Conservation (phyloP, 1,140 invertebrate genomes). For the Diorhabda elongata region DNA sequence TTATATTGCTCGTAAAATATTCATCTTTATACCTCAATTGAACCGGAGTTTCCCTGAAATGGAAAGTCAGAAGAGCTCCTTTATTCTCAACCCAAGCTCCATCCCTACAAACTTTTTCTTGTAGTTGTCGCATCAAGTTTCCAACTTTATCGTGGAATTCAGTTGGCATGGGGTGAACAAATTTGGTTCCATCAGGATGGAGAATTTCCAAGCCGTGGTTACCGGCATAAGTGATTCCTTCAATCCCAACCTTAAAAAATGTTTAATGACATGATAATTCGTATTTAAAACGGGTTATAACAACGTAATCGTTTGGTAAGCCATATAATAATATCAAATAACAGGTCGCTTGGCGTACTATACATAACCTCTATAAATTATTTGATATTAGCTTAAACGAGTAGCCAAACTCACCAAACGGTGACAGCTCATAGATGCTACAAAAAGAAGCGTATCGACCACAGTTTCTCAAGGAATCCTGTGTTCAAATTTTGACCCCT, state of each 20-base stretch:
- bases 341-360: no score
- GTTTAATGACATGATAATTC: no score
- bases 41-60: conserved; percentile 77
- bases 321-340: no score
- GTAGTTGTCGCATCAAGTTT: conserved; percentile 70
- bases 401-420: no score
- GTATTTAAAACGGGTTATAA: no score
- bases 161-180: conserved; percentile 84
- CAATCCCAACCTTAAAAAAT: conserved; percentile 66
- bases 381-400: no score
- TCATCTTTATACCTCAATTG: conserved; percentile 49
- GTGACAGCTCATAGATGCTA: no score
- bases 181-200: conserved; percentile 85
- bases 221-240: conserved; percentile 85
- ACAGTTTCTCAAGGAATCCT: no score
- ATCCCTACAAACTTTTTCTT: conserved; percentile 75
- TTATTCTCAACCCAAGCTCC: conserved; percentile 93
- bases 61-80: conserved; percentile 80
- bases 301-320: no score
- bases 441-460: no score
- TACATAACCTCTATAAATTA: no score
- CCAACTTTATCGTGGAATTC: conserved; percentile 80
- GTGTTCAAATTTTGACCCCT: no score
- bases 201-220: conserved; percentile 86
- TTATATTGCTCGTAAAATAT: conserved; percentile 41